Conservation (phyloP, 2,888 invertebrate genomes). For the Nezara viridula region DNA sequence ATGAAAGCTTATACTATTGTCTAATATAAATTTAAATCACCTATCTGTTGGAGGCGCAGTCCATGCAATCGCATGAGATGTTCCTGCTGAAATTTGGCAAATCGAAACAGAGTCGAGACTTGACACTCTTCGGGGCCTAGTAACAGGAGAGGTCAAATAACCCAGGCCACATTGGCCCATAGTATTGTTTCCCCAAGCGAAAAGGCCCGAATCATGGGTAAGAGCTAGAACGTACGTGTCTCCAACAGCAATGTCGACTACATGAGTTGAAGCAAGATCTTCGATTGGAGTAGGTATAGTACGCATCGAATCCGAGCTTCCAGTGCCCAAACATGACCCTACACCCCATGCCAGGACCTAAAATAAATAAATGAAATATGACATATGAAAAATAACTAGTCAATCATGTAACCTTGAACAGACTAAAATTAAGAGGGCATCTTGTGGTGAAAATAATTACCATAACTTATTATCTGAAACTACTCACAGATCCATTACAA, state of each 20-base stretch:
- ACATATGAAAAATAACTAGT: neutral
- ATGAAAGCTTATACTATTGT: neutral
- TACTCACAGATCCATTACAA: conserved; percentile 70
- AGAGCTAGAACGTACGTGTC: conserved; percentile 76
- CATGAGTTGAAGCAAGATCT: conserved; percentile 71
- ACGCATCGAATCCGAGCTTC: conserved; percentile 73
- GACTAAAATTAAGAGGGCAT: neutral
- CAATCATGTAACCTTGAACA: neutral
- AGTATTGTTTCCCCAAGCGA: conserved; percentile 73
- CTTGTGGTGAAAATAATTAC: neutral
- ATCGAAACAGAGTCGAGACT: conserved; percentile 73
- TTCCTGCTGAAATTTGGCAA: conserved; percentile 76
- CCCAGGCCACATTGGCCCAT: conserved; percentile 79
- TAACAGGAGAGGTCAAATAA: conserved; percentile 74
- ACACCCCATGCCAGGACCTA: conserved; percentile 77
- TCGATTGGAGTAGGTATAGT: conserved; percentile 72
- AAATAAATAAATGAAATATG: conserved; percentile 51
- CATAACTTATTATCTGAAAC: conserved; percentile 23
- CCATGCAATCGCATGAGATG: conserved; percentile 77
- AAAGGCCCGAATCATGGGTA: conserved; percentile 71
- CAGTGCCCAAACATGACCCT: conserved; percentile 75
- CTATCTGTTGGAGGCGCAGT: conserved; percentile 71
- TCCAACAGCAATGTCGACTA: conserved; percentile 75
- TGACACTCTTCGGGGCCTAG: conserved; percentile 73
- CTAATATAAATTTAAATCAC: conserved; percentile 59